Base-by-base conservation (phyloP, 2,797 vertebrate species). In the Crypturellus tataupa region DNA sequence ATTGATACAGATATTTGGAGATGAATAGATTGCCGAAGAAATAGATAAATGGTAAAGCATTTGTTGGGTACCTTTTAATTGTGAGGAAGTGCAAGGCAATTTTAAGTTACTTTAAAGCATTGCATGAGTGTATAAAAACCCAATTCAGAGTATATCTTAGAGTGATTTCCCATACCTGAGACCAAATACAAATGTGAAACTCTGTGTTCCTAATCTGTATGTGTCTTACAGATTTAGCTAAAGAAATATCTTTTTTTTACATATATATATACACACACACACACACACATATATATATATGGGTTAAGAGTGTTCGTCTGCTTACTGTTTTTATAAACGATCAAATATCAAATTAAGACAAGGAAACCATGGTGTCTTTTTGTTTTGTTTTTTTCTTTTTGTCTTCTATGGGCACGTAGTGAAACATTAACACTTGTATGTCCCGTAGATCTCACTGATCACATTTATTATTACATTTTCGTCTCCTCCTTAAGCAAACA, bases 341-440 rank as follows among this genome's bases (percentile, higher is more conserved):
- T 87, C 65, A 93, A 79, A 87, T 42, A 85, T 87, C 63, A 93
- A 79, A 87, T 42, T 86, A 58, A 56, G 49, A 85, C 51, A 65
- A 87, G 58, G 83, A 69, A n/a, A 11, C 8, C 29, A 91, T 87
- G 25, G 12, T 8, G 23, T 12, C 6, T 49, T 49, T 24, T 49
- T 47, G 23, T 12, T 49, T 49, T 49, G 42, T 24, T 23, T 24
- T 24, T 16, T 91, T 23, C 12, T 39, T 16, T 91, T 83, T 83
- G 91, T 29, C 25, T 73, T 7, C 19, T 68, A 29, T 40, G 87
- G 40, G 40, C 70, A 93, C 96, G 79, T 69, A 12, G 39, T 80
- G 23, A 39, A 90, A 42, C 40, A 81, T 39, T 83, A 90, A 91
- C 92, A 53, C 18, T 85, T 53, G 35, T 55, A 7, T 65, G 24